Evolutionary conservation across 2,888 invertebrate genomes (phyloP).

Genomic region (Cabera pusaria): DNA sequence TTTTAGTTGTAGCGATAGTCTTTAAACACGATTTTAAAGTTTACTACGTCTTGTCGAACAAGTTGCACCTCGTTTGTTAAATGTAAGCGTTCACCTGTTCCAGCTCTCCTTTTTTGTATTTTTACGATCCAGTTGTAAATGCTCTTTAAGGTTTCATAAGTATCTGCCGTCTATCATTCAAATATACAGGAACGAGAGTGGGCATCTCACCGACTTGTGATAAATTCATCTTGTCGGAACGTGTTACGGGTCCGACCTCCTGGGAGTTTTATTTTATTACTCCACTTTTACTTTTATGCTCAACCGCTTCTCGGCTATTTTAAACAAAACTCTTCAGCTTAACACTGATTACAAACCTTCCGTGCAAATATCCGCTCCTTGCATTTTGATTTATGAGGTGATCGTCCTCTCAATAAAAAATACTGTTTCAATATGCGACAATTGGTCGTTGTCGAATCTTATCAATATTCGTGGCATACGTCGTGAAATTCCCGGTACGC

Average conservation of each 20-base stretch:
- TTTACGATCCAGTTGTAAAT: conserved; percentile 28
- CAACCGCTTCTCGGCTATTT: conserved; percentile 38
- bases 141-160: conserved; percentile 26
- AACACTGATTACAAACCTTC: conserved; percentile 17
- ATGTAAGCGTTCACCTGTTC: conserved; percentile 25
- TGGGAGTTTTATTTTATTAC: conserved; percentile 66
- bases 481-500: conserved; percentile 41
- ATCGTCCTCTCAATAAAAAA: conserved; percentile 27
- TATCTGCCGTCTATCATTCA: conserved; percentile 29
- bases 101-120: conserved; percentile 21
- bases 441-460: conserved; percentile 36
- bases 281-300: conserved; percentile 68
- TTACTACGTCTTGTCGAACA: conserved; percentile 10
- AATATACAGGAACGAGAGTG: conserved; percentile 44
- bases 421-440: conserved; percentile 29
- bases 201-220: conserved; percentile 42
- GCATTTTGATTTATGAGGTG: conserved; percentile 22
- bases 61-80: conserved; percentile 24
- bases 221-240: conserved; percentile 59
- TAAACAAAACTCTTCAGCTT: conserved; percentile 17
- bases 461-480: conserved; percentile 53
- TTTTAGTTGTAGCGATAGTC: background rate
- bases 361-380: conserved; percentile 16
- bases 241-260: conserved; percentile 42
- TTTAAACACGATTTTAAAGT: conserved; percentile 7